A percentile compares a stretch with the other conserved stretches of the same genome.
Conservation (phyloP, 2,797 vertebrate genomes). For the Phalloptychus januarius region DNA sequence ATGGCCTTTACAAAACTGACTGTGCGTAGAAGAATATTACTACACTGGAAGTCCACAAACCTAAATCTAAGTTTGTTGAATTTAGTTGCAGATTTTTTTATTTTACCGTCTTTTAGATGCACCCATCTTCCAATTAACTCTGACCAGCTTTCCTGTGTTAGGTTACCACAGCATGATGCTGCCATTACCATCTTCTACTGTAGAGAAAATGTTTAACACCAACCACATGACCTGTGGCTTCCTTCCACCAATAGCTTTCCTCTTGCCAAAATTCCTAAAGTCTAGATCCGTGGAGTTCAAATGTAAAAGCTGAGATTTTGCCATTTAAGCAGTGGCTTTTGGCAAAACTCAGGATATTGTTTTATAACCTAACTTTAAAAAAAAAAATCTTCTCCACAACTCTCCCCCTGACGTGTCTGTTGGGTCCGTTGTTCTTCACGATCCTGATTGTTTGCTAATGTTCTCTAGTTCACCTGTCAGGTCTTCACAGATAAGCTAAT, state of each 20-base stretch:
- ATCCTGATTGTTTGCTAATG: background rate
- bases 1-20: background rate
- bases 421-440: no score
- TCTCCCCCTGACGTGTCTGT: background rate
- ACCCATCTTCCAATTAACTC: no score
- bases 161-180: background rate
- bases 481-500: background rate
- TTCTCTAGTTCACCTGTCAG: background rate
- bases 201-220: background rate
- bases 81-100: no score
- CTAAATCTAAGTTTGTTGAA: no score
- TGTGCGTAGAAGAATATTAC: background rate
- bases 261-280: background rate
- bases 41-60: background rate
- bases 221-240: background rate
- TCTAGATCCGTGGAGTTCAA: background rate
- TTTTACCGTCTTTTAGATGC: no score
- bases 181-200: background rate
- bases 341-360: no score
- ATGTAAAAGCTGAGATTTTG: background rate
- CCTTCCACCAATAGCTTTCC: background rate
- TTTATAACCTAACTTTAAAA: no score
- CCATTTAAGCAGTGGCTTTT: background rate
- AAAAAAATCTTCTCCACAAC: background rate
- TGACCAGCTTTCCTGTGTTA: background rate